A percentile compares a stretch with the other conserved stretches of the same genome.
Evolutionary conservation across 2,888 invertebrate genomes (phyloP).

Genomic region (Lasioglossum vierecki): DNA sequence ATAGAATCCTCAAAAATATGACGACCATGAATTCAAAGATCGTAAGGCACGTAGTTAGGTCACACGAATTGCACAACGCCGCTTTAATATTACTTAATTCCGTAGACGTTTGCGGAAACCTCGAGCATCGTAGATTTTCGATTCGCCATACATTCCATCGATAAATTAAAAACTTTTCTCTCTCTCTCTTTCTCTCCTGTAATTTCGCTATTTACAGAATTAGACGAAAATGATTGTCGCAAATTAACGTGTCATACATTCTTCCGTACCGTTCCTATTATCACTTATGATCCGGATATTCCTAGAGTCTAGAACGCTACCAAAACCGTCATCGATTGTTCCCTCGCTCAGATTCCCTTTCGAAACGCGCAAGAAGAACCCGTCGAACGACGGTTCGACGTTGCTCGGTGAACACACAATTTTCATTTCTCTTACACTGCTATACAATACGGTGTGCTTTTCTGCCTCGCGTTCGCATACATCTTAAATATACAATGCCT

Average conservation of each 20-base stretch:
- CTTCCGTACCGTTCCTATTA: slow-evolving; percentile 34
- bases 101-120: slow-evolving; percentile 32
- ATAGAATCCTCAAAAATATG: slow-evolving; percentile 46
- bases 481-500: slow-evolving; percentile 11
- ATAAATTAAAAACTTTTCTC: slow-evolving; percentile 41
- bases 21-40: slow-evolving; percentile 40
- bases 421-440: background rate
- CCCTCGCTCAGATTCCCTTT: background rate
- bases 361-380: background rate
- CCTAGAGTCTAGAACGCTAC: slow-evolving; percentile 12
- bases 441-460: background rate
- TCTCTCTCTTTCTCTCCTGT: background rate
- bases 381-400: background rate
- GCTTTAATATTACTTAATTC: slow-evolving; percentile 8
- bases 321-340: background rate
- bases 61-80: slow-evolving; percentile 51
- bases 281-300: slow-evolving; percentile 14
- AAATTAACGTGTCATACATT: slow-evolving; percentile 28
- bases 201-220: slow-evolving; percentile 55
- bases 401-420: background rate
- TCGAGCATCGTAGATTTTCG: background rate
- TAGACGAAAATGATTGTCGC: slow-evolving; percentile 60
- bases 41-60: slow-evolving; percentile 69
- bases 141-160: background rate
- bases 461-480: background rate